phyloP scores from a whole-genome alignment of 2,797 vertebrate species.

The Urosaurus nigricauda region DNA sequence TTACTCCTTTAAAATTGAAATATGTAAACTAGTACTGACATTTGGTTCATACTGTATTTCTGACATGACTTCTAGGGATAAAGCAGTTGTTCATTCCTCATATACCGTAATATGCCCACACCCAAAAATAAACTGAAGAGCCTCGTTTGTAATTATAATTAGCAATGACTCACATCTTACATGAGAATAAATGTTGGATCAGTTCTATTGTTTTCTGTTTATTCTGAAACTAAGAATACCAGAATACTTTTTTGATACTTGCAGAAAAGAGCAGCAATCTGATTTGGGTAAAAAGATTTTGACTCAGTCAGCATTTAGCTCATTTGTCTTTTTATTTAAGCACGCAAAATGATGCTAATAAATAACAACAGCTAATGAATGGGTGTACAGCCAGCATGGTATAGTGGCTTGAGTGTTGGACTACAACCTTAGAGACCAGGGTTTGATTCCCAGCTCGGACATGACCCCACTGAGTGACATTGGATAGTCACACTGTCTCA shows the following conservation, averaged over 20 bases:
- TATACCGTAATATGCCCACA: neutral
- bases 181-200: neutral
- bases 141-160: neutral
- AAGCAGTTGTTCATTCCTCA: slow-evolving; percentile 7
- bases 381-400: too few relatives aligned
- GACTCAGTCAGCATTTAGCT: neutral
- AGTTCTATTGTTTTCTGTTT: neutral
- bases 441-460: too few relatives aligned
- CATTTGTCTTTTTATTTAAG: neutral
- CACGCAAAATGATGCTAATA: neutral
- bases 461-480: too few relatives aligned
- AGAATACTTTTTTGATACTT: neutral
- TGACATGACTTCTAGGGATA: neutral
- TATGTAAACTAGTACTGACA: neutral
- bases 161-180: neutral
- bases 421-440: too few relatives aligned
- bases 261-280: neutral
- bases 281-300: neutral
- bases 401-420: too few relatives aligned
- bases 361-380: neutral
- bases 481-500: too few relatives aligned
- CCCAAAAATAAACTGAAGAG: neutral
- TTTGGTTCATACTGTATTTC: neutral
- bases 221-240: neutral
- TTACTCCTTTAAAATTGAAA: neutral